Conservation (phyloP, 2,888 invertebrate species). For the Mesorhabditis spiculigera region DNA sequence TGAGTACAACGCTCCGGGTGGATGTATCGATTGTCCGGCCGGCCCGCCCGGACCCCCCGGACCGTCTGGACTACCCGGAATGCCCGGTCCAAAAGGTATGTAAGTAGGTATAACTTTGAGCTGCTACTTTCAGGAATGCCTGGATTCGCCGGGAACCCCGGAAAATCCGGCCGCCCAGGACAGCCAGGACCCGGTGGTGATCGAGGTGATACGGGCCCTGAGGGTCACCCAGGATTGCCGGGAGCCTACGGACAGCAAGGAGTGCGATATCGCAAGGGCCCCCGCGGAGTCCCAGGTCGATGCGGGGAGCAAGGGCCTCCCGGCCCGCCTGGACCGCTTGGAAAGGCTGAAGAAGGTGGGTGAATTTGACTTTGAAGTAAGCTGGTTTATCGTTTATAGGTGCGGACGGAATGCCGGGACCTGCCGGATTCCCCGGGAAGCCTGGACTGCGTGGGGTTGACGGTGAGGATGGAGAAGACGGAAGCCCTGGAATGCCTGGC, state of each 20-base stretch:
- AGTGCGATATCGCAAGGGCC: neutral
- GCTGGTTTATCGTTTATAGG: neutral
- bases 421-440: neutral
- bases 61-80: neutral
- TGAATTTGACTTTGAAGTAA: neutral
- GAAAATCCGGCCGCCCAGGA: neutral
- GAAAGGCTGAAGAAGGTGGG: neutral
- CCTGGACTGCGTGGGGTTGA: neutral
- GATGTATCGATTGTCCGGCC: neutral
- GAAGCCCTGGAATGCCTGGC: neutral
- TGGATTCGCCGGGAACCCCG: too few relatives aligned
- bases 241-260: conserved; percentile 5
- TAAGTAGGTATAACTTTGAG: too few relatives aligned
- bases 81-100: conserved; percentile 1
- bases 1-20: neutral
- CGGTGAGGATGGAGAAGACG: neutral
- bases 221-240: neutral
- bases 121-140: too few relatives aligned
- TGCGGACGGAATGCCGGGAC: conserved; percentile 3
- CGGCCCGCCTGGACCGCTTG: neutral
- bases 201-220: neutral
- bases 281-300: neutral
- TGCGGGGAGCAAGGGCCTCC: neutral
- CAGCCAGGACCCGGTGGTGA: neutral
- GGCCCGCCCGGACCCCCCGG: neutral